These are phyloP conservation scores for Homarus americanus DNA, from an alignment of 1,140 invertebrate genomes.

Conservation along the genomic window DNA sequence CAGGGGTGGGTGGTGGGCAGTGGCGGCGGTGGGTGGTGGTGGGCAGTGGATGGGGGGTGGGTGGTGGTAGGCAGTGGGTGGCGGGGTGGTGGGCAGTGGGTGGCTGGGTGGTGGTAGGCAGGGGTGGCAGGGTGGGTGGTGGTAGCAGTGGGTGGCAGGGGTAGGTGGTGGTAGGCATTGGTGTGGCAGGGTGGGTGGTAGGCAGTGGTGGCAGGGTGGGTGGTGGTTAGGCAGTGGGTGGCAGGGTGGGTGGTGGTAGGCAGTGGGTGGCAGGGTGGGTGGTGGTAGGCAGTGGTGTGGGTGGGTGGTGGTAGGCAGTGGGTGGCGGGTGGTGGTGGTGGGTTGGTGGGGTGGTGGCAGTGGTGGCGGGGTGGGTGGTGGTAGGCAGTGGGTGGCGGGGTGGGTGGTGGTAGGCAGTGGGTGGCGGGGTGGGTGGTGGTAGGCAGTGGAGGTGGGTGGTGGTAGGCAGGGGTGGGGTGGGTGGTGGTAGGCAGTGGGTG, in stretches of 20 bases:
- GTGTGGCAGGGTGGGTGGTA: background rate
- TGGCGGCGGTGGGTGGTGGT: background rate
- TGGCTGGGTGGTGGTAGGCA: background rate
- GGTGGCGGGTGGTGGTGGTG: too few relatives aligned
- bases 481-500: background rate
- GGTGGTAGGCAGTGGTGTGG: too few relatives aligned
- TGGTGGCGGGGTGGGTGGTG: too few relatives aligned
- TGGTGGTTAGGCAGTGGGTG: too few relatives aligned
- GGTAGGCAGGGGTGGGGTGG: background rate
- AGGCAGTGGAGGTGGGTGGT: background rate
- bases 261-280: too few relatives aligned
- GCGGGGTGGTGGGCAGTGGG: background rate
- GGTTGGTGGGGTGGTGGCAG: too few relatives aligned
- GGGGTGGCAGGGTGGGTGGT: too few relatives aligned
- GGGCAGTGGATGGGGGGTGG: background rate
- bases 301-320: too few relatives aligned
- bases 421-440: background rate
- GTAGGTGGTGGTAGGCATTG: background rate
- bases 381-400: background rate
- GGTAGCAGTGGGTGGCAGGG: too few relatives aligned
- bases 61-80: background rate
- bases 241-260: too few relatives aligned
- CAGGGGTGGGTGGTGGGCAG: too few relatives aligned
- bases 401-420: background rate
- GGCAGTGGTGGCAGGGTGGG: background rate